A percentile compares a stretch with the other conserved stretches of the same genome.
phyloP scores from a whole-genome alignment of 2,113 vertebrate genomes.

The Takifugu bimaculatus region DNA sequence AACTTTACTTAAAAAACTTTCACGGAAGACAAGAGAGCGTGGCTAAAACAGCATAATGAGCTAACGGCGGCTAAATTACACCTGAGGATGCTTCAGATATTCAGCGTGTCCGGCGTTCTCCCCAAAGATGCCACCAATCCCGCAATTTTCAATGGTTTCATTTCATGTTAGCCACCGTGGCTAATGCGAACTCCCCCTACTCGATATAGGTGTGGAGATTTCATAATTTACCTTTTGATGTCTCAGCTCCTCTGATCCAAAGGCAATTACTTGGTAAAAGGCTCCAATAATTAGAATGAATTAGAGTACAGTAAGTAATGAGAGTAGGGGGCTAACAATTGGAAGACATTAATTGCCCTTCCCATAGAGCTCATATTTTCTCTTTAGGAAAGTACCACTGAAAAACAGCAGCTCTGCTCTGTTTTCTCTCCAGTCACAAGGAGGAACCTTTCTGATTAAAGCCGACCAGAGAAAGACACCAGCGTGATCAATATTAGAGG shows the following conservation, averaged over 20 bases:
- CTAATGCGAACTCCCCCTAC: conserved; percentile 12
- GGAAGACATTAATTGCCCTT: conserved; percentile 31
- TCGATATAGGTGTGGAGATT: conserved; percentile 45
- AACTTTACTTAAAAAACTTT: too few relatives aligned
- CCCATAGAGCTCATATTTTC: conserved; percentile 5
- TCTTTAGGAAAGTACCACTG: neutral
- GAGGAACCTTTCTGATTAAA: conserved; percentile 26
- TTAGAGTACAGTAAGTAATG: conserved; percentile 47
- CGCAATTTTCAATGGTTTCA: conserved; percentile 37
- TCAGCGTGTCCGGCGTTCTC: conserved; percentile 19
- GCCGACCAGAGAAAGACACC: conserved; percentile 1
- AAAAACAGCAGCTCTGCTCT: neutral
- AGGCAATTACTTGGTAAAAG: conserved; percentile 57
- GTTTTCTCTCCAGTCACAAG: conserved; percentile 2
- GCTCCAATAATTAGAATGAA: conserved; percentile 59
- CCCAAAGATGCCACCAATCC: conserved; percentile 63
- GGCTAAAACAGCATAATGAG: conserved; percentile 9
- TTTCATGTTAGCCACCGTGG: conserved; percentile 46
- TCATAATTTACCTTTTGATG: conserved; percentile 62
- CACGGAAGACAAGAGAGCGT: neutral
- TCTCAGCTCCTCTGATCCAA: conserved; percentile 51
- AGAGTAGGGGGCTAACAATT: conserved; percentile 39
- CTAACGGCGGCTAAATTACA: conserved; percentile 23
- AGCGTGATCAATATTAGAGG: conserved; percentile 28
- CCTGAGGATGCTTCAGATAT: conserved; percentile 17